Base-by-base conservation (phyloP, 2,113 vertebrate species). In the Semnornis frantzii region DNA sequence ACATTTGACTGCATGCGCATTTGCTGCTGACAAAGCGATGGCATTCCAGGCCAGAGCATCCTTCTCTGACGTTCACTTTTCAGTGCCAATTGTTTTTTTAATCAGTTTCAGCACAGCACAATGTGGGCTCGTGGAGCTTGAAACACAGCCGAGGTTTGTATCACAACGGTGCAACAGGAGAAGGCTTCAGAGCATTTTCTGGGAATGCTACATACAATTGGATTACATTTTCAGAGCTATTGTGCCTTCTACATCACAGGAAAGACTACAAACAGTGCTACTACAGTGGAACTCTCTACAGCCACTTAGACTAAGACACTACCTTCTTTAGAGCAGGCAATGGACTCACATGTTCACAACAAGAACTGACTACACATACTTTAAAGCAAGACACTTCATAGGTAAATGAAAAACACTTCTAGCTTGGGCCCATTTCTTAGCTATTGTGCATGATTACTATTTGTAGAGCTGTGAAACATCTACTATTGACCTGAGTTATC, bases 231-330 rank as follows among this genome's bases (percentile, higher is more conserved):
- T 78, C 69, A 87, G 68, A 93, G 77, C 4, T 81, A 48, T 31
- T 90, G 58, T 62, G 69, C 28, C 73, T 93, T 73, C 71, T 93
- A 90, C 93, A 68, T 55, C 77, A 90, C 79, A 94, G 6, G 44
- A 71, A 63, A 63, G 85, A 82, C 78, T 87, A 83, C 27, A n/a
- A 69, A 58, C 12, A 85, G 39, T 12, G 52, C 15, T 89, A 83
- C 59, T 92, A 91, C 91, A 92, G 83, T 85, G 74, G 73, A 76
- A 85, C 44, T 71, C 57, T 63, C 82, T 68, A 95, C 4, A 6
- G 54, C 6, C 87, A 93, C 93, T 87, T 79, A 75, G 80, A 87
- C 39, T 65, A 87, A 89, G 58, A 37, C 87, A 59, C 86, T 55
- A 50, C 60, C 70, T 92, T 44, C 2, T 5, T 69, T 58, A 87